phyloP scores from a whole-genome alignment of 2,888 invertebrate species.

The Dastarcus helophoroides region DNA sequence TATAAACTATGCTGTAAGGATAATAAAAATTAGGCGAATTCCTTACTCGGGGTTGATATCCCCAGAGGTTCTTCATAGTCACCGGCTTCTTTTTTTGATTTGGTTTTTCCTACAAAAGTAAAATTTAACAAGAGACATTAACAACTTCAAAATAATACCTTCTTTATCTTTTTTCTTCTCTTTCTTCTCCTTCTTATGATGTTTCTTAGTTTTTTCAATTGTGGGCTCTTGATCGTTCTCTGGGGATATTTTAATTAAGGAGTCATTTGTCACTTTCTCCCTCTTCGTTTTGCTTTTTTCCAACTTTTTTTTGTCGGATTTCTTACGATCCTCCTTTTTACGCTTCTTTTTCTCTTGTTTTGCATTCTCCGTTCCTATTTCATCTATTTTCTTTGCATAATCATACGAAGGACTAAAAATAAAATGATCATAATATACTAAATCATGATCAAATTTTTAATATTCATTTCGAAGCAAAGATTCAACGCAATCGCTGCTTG shows the following conservation, averaged over 20 bases:
- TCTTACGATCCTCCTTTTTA: slow-evolving; percentile 40
- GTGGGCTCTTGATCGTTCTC: slow-evolving; percentile 10
- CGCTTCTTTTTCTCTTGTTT: slow-evolving; percentile 25
- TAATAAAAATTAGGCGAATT: no score
- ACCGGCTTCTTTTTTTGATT: slow-evolving; percentile 48
- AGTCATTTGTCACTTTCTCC: slow-evolving; percentile 29
- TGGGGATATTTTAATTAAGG: slow-evolving; percentile 3
- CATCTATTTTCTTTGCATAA: slow-evolving; percentile 17
- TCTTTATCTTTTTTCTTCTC: slow-evolving; percentile 18
- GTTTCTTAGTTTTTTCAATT: slow-evolving; percentile 19
- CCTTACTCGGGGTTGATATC: slow-evolving; percentile 85
- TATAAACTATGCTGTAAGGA: no score
- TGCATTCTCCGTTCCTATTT: slow-evolving; percentile 30
- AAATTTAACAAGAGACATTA: slow-evolving; percentile 5
- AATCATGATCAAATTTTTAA: no score
- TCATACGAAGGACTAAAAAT: slow-evolving; percentile 17
- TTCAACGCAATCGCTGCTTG: no score
- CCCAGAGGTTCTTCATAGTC: slow-evolving; percentile 87
- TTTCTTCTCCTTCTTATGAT: slow-evolving; percentile 26
- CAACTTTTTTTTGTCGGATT: no score
- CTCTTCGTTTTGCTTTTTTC: slow-evolving; percentile 34
- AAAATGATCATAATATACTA: slow-evolving; percentile 7
- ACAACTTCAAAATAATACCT: slow-evolving; percentile 1
- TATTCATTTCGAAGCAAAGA: no score
- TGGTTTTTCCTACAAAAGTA: slow-evolving; percentile 27